A percentile compares a stretch with the other conserved stretches of the same genome.
Conservation (phyloP, 1,140 invertebrate species). For the Condylostylus longicornis region DNA sequence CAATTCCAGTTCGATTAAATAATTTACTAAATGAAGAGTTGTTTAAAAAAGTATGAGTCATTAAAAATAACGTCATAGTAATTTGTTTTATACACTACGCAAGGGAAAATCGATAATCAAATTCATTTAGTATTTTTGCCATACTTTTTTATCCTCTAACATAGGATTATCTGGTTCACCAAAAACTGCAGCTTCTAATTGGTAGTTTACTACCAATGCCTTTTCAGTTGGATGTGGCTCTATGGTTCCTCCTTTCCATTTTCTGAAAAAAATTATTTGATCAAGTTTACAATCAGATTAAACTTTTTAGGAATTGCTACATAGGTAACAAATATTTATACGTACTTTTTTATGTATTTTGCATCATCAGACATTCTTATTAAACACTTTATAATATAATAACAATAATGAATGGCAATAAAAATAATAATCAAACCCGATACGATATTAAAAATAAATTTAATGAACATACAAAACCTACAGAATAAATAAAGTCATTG, state of each 20-base stretch:
- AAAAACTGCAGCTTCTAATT: constrained; percentile 71
- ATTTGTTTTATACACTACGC: too few species aligned
- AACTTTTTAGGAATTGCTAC: constrained; percentile 3
- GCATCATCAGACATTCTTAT: constrained; percentile 44
- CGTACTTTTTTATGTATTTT: constrained; percentile 44
- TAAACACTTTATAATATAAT: constrained; percentile 29
- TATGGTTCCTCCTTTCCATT: constrained; percentile 65
- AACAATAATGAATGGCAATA: constrained; percentile 29
- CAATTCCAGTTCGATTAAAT: too few species aligned
- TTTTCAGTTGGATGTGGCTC: constrained; percentile 85
- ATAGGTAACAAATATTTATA: constrained; percentile 8
- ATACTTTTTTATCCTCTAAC: constrained; percentile 69
- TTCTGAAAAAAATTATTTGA: constrained; percentile 44
- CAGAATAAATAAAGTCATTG: too few species aligned
- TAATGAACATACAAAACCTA: too few species aligned
- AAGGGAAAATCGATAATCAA: too few species aligned
- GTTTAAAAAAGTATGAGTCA: too few species aligned
- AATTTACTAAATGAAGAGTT: too few species aligned
- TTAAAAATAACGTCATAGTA: too few species aligned
- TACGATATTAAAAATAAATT: constrained; percentile 27
- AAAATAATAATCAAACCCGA: constrained; percentile 25
- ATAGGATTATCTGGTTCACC: constrained; percentile 70
- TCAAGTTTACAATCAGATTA: too few species aligned
- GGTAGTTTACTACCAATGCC: constrained; percentile 80
- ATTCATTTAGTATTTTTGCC: too few species aligned